These are phyloP conservation scores for Venusia cambrica DNA, from an alignment of 2,888 invertebrate species.

Conservation along the genomic window DNA sequence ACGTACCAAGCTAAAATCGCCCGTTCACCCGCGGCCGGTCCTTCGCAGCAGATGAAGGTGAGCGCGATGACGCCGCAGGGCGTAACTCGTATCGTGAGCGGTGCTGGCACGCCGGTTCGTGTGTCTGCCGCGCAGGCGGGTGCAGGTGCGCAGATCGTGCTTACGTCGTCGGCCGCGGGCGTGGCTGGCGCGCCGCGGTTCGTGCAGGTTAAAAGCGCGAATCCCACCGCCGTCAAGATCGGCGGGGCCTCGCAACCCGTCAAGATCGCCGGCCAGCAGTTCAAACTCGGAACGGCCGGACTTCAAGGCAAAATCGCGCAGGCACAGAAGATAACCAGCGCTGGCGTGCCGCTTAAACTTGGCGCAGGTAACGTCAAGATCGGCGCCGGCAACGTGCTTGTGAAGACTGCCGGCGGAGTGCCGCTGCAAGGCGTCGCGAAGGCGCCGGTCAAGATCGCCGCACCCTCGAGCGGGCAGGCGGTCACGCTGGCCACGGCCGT, in stretches of 20 bases:
- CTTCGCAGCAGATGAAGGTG: slow-evolving; percentile 69
- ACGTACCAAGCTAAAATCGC: slow-evolving; percentile 59
- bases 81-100: slow-evolving; percentile 68
- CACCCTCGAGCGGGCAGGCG: slow-evolving; percentile 34
- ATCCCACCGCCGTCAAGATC: slow-evolving; percentile 62
- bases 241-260: slow-evolving; percentile 56
- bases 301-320: slow-evolving; percentile 63
- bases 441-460: slow-evolving; percentile 67
- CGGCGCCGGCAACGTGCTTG: slow-evolving; percentile 68
- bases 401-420: slow-evolving; percentile 66
- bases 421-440: slow-evolving; percentile 58
- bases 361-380: slow-evolving; percentile 73
- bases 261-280: slow-evolving; percentile 63
- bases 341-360: slow-evolving; percentile 59
- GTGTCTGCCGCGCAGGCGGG: slow-evolving; percentile 62
- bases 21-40: slow-evolving; percentile 55
- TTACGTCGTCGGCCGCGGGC: slow-evolving; percentile 51
- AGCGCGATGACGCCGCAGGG: slow-evolving; percentile 68
- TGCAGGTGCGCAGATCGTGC: slow-evolving; percentile 62
- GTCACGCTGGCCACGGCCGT: slow-evolving; percentile 35
- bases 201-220: slow-evolving; percentile 67
- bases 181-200: slow-evolving; percentile 57
- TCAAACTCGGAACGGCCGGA: slow-evolving; percentile 60
- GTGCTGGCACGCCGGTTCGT: slow-evolving; percentile 60
- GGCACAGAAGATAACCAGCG: slow-evolving; percentile 59